phyloP scores from a whole-genome alignment of 2,888 invertebrate species.

The Marronus borbonicus region DNA sequence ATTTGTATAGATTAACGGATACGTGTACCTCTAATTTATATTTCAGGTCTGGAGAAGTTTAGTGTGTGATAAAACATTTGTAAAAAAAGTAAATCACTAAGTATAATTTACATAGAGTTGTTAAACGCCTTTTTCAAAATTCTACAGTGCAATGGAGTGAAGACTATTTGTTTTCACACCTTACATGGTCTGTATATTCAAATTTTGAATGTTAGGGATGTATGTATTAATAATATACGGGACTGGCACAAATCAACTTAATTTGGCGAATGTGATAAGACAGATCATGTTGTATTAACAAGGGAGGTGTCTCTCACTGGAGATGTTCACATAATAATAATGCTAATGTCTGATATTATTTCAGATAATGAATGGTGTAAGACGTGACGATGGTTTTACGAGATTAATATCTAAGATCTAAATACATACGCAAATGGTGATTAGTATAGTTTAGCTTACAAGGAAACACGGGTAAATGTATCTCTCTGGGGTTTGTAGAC shows the following conservation, averaged over 20 bases:
- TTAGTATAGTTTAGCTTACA: too few relatives aligned
- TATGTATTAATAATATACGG: neutral
- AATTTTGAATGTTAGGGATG: neutral
- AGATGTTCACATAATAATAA: slow-evolving; percentile 9
- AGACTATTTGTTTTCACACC: neutral
- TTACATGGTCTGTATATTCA: neutral
- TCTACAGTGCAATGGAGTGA: too few relatives aligned
- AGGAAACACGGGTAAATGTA: too few relatives aligned
- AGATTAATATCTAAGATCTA: slow-evolving; percentile 1
- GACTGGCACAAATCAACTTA: neutral
- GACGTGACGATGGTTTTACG: slow-evolving; percentile 8
- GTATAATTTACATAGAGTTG: neutral
- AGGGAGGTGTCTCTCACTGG: slow-evolving; percentile 9
- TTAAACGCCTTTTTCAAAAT: too few relatives aligned
- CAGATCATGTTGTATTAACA: slow-evolving; percentile 25
- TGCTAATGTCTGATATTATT: slow-evolving; percentile 20
- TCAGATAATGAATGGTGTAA: slow-evolving; percentile 2
- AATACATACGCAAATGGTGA: too few relatives aligned
- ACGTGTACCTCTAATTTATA: neutral
- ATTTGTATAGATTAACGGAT: neutral
- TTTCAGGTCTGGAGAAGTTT: neutral
- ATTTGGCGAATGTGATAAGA: slow-evolving; percentile 16
- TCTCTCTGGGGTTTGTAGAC: too few relatives aligned
- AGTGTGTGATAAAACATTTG: neutral
- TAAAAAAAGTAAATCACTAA: neutral